Evolutionary conservation across 2,113 vertebrate species (phyloP), one percentile per base, ranked within the genome.

Genomic region (Anolis sagrei): DNA sequence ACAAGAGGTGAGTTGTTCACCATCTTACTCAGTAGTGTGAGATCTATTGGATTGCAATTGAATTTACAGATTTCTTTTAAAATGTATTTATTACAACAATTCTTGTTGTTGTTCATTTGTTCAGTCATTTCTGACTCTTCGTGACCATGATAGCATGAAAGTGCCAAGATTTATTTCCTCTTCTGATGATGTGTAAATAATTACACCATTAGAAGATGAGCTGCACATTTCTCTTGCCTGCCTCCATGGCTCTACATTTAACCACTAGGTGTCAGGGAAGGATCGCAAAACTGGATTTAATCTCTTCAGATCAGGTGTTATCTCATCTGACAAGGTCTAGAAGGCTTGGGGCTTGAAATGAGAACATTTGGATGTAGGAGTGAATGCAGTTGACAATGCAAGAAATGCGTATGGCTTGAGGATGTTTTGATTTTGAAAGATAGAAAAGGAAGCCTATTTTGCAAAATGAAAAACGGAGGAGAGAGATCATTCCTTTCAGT

Each of bases 231-330:
- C 14, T 49, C 34, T 61, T 58, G 14, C 21, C 23, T 39, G 23
- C 23, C 54, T 58, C 34, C 18, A 62, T 44, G 25, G 11, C 27
- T 39, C 23, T 23, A 11, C 61, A 64, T 16, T 14, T 75, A 51
- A n/a, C 84, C 78, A 81, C 58, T 81, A 86, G 84, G 32, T 64
- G 84, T 64, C 84, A 80, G 78, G n/a, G 32, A 66, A 64, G n/a
- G 48, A 18, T 86, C 39, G 66, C 23, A 36, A 66, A 75, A 66
- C 1, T 18, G 29, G n/a, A 16, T 61, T 44, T 36, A 36, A 34
- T 14, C 9, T n/a, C 27, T 23, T 25, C 19, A 61, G 18, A 32
- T 48, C 10, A 39, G 14, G n/a, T 36, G 13, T 23, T 2, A 58
- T 34, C 27, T 76, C 34, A 21, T 78, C 19, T 34, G n/a, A 48